Evolutionary conservation across 2,797 vertebrate species (phyloP).

Genomic region (Threskiornis aethiopicus): DNA sequence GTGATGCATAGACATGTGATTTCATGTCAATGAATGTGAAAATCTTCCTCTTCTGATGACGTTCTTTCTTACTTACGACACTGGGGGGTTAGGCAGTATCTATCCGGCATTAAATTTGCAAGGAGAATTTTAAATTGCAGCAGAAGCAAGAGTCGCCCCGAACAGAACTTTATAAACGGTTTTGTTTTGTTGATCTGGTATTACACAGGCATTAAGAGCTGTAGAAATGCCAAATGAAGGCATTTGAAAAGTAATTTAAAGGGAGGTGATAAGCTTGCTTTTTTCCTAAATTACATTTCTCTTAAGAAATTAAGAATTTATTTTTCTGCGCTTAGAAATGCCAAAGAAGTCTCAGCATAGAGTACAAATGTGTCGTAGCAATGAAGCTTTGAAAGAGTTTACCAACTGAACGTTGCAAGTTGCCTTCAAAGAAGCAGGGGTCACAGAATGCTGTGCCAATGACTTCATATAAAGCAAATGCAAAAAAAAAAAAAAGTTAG

Average conservation of each 20-base stretch:
- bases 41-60: not conserved
- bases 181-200: not conserved
- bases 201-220: not conserved
- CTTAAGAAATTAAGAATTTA: not conserved
- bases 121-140: not conserved
- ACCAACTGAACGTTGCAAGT: not conserved
- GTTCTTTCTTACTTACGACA: not conserved
- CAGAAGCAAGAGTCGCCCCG: not conserved
- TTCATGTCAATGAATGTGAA: not conserved
- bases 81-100: not conserved
- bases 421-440: not conserved
- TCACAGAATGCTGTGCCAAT: not conserved
- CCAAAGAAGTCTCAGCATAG: not conserved
- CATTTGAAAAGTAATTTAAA: not conserved
- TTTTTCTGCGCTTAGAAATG: not conserved
- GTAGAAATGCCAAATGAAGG: not conserved
- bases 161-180: not conserved
- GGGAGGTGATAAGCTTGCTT: not conserved
- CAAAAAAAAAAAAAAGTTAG: not conserved
- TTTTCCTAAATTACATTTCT: not conserved
- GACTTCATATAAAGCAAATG: not conserved
- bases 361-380: not conserved
- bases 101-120: not conserved
- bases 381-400: not conserved
- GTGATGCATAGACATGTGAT: not conserved